Base-by-base conservation (phyloP, 64 coral and sea anemone species). In the Astreopora myriophthalma region DNA sequence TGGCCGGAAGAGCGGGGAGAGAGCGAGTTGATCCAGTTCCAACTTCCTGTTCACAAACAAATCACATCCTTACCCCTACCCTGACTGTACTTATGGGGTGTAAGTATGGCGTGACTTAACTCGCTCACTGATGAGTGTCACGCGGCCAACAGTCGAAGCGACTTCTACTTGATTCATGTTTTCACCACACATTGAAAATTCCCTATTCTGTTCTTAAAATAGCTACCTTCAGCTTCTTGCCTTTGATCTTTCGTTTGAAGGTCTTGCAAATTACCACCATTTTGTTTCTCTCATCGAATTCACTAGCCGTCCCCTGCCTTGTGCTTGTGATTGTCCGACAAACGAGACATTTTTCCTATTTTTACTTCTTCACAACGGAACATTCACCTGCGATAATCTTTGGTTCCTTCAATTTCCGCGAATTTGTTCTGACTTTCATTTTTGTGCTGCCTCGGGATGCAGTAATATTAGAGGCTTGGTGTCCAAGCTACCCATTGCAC, bases 1-100 rank as follows among this genome's bases (percentile, higher is more conserved):
- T 61, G 16, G 60, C 48, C 29, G 48, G 48, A 58, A 64, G 79
- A 83, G 79, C 79, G 52, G 32, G 79, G 22, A 37, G 16, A 32
- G 19, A 83, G 52, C 79, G 57, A 65, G 79, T 83, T 83, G 49
- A 61, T 63, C 79, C 79, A 61, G 79, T 83, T 82, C 31, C 30
- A 82, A 63, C 79, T 61, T 82, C 31, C 22, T 62, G 76, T 82
- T 83, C 65, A 64, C 52, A 35, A 38, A 83, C 57, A 83, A 83
- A 83, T 19, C 31, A 8, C 14, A 34, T 22, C 32, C 33, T 37
- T 16, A 63, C 79, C 79, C 79, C 57, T 1, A 16, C 19, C 55
- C 79, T 57, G 31, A 60, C 24, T 9, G 76, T 11, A 58, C 0
- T 70, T 70, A 2, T 16, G n/a, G n/a, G n/a, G n/a, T n/a, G n/a